Base-by-base conservation (phyloP, 2,113 vertebrate genomes). In the Pardalotus punctatus region DNA sequence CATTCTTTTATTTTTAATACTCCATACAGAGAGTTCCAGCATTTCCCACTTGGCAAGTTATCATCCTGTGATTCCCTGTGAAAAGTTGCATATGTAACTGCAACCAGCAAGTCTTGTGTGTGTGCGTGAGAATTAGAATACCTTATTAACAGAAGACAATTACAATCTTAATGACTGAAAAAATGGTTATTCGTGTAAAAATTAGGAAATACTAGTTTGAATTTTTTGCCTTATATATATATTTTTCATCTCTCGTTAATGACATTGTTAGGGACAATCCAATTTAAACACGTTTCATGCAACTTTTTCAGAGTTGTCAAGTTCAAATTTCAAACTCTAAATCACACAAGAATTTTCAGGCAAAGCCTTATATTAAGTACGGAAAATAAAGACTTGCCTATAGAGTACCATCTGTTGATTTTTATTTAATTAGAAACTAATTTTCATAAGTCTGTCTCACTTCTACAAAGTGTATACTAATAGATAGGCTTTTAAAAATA, bases 321-420 rank as follows among this genome's bases (percentile, higher is more conserved):
- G 18, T 66, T 69, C 29, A 66, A 92, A 58, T 56, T 8, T 2
- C 38, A 45, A 58, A 43, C 25, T 90, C 35, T 21, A 67, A 67
- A 71, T 57, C 35, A 31, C 27, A 29, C 9, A 61, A 21, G 33
- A 27, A n/a, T 74, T 74, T 78, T 73, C 54, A 80, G 66, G 72
- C 31, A 33, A 64, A 76, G 43, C 14, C 19, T 25, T 58, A 16
- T 48, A 94, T 70, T 92, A 90, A 58, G 82, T 65, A 79, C 51
- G 36, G 69, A 92, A 88, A 88, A 88, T 48, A 73, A 60, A 72
- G 73, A 29, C 48, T 91, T 95, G 76, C 67, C 51, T 96, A 81
- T 91, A 82, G 48, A 82, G 88, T 88, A 62, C 91, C 93, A 94
- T 96, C 92, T 96, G 94, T 86, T 92, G 80, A 81, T 90, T 95